Evolutionary conservation across 2,113 vertebrate species (phyloP).

Genomic region (Mystacornis crossleyi): DNA sequence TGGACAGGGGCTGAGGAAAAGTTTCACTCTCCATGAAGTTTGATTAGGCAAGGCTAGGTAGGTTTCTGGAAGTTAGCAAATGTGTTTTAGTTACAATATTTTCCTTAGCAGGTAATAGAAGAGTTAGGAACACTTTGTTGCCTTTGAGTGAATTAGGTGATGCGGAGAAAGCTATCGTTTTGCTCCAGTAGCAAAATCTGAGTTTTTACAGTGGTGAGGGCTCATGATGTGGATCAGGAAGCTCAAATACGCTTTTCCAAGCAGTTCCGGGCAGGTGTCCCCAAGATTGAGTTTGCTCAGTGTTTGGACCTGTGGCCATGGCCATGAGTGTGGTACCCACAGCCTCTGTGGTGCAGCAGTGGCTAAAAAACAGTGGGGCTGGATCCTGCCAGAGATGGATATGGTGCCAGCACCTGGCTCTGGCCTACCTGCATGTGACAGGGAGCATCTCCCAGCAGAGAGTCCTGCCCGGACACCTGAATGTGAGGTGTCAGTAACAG

Average conservation of each 20-base stretch:
- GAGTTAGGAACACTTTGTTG: background rate
- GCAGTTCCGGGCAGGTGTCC: background rate
- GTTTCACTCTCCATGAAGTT: background rate
- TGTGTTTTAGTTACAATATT: background rate
- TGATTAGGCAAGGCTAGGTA: background rate
- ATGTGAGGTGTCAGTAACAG: background rate
- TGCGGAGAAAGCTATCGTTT: background rate
- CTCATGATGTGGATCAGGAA: background rate
- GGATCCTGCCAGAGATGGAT: background rate
- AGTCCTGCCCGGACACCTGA: background rate
- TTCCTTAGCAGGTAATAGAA: background rate
- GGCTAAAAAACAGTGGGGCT: background rate
- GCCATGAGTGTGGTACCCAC: rapidly evolving
- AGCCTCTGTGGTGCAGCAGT: background rate
- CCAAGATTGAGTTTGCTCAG: background rate
- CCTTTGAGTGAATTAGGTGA: background rate
- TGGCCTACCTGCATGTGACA: rapidly evolving
- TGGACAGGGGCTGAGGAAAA: background rate
- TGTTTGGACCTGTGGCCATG: background rate
- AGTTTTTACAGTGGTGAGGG: background rate
- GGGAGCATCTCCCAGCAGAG: background rate
- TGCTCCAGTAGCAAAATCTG: background rate
- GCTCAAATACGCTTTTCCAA: background rate
- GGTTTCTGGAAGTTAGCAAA: background rate
- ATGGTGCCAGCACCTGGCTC: background rate